These are phyloP conservation scores for Callaeas wilsoni DNA, from an alignment of 2,113 vertebrate species.

Conservation along the genomic window DNA sequence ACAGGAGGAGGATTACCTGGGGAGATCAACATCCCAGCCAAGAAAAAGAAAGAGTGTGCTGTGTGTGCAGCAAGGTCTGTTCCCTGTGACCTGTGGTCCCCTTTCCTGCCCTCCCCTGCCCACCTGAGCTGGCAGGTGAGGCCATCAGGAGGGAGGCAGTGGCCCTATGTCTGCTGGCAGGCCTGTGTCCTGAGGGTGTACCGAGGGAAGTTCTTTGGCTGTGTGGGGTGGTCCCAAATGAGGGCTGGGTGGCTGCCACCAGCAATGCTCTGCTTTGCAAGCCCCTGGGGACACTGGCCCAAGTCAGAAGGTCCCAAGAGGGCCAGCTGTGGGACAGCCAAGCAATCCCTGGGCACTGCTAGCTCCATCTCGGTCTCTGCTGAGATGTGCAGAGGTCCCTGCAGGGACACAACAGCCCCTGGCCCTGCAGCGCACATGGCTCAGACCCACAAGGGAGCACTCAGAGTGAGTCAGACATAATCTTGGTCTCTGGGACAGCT, in stretches of 20 bases:
- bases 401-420: fast-evolving
- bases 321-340: background rate
- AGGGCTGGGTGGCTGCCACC: background rate
- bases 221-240: fast-evolving
- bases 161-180: background rate
- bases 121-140: background rate
- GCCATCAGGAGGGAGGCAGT: background rate
- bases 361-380: background rate
- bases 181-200: fast-evolving
- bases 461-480: background rate
- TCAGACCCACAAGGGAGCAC: background rate
- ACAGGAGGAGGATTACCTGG: background rate
- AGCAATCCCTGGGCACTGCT: too few species aligned
- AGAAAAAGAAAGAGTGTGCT: background rate
- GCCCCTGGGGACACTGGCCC: fast-evolving
- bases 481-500: background rate
- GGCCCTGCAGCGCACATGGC: fast-evolving
- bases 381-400: background rate
- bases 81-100: background rate
- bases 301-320: background rate
- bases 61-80: background rate
- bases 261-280: background rate
- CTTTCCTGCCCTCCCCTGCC: background rate
- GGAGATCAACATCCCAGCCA: background rate
- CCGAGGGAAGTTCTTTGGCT: background rate